phyloP scores from a whole-genome alignment of 1,140 invertebrate species.

The Drosophila nebulosa region DNA sequence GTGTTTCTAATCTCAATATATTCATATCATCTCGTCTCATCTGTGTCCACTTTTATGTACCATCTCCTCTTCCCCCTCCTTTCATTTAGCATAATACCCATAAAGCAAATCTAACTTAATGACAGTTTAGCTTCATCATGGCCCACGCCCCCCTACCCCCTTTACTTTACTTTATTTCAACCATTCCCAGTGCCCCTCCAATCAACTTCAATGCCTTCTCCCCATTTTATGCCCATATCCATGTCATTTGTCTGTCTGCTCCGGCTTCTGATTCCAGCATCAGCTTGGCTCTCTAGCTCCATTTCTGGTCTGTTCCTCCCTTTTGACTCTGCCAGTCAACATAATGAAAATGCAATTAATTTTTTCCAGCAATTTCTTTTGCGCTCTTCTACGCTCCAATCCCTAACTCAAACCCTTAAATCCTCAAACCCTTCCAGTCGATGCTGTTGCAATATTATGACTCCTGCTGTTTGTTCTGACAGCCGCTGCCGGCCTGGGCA shows the following conservation, averaged over 20 bases:
- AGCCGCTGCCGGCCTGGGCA: conserved; percentile 19
- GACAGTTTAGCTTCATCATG: conserved; percentile 34
- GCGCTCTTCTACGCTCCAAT: conserved; percentile 15
- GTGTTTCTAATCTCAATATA: conserved; percentile 3
- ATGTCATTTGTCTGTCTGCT: conserved; percentile 73
- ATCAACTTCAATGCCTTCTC: not conserved
- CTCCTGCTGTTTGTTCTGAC: conserved; percentile 75
- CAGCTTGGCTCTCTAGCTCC: not conserved
- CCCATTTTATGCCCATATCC: conserved; percentile 54
- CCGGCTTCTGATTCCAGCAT: not conserved
- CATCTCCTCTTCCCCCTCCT: not conserved
- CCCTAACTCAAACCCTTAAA: conserved; percentile 56
- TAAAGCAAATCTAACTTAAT: conserved; percentile 31
- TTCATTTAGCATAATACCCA: not conserved
- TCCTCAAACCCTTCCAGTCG: conserved; percentile 21
- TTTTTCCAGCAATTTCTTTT: conserved; percentile 80
- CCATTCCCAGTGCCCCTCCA: not conserved
- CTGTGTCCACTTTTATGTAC: conserved; percentile 21
- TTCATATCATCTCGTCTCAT: conserved; percentile 3
- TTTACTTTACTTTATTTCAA: not conserved
- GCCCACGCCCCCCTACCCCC: not conserved
- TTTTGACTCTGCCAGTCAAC: conserved; percentile 67
- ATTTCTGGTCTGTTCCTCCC: conserved; percentile 9
- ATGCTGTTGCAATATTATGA: conserved; percentile 77
- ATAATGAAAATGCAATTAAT: conserved; percentile 81